Evolutionary conservation across 2,113 vertebrate genomes (phyloP).

Genomic region (Erpornis zantholeuca): DNA sequence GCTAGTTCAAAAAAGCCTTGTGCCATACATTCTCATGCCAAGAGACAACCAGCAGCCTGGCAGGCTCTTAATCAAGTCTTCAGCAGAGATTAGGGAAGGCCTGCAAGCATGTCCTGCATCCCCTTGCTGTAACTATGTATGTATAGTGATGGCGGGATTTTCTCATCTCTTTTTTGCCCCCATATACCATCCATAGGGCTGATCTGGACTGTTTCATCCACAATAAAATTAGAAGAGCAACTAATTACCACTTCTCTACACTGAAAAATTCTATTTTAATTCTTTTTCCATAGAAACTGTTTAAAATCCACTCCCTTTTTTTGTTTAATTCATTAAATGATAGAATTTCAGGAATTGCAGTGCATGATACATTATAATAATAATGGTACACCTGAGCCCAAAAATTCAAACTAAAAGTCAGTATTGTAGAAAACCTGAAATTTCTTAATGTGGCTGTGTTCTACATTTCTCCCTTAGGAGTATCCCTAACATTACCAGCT

Average conservation of each 20-base stretch:
- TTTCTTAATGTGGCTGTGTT: not conserved
- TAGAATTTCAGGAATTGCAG: not conserved
- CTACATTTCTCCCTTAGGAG: not conserved
- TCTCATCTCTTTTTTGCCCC: not conserved
- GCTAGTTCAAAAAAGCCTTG: not conserved
- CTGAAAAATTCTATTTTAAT: not conserved
- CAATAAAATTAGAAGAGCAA: not conserved
- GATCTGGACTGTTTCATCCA: not conserved
- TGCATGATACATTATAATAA: not conserved
- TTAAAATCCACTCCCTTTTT: not conserved
- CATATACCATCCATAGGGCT: not conserved
- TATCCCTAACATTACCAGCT: not conserved
- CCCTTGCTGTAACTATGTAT: not conserved
- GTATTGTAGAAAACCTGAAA: not conserved
- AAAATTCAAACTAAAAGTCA: not conserved
- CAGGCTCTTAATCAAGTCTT: not conserved
- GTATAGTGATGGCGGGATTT: not conserved
- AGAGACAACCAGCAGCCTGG: not conserved
- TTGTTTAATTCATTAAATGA: not conserved
- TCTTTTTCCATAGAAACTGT: not conserved
- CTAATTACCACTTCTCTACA: not conserved
- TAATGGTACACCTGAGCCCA: not conserved
- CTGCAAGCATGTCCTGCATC: not conserved
- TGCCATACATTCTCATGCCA: rapidly evolving
- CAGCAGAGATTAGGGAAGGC: not conserved